Evolutionary conservation across 2,888 invertebrate species (phyloP).

Genomic region (Platerodrilus igneus): DNA sequence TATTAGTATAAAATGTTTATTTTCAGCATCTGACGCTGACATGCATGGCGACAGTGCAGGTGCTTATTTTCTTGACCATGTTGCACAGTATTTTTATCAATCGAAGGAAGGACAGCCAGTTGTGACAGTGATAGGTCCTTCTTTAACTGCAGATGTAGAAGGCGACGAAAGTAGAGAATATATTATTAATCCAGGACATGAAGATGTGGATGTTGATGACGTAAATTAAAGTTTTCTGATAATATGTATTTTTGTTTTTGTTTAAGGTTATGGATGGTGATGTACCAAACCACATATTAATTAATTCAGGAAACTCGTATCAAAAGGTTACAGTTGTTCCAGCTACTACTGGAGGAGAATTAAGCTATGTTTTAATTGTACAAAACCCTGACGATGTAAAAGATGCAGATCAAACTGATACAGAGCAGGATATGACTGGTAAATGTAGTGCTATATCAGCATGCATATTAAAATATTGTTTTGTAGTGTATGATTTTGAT

Average conservation of each 20-base stretch:
- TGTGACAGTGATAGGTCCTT: slow-evolving; percentile 57
- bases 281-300: slow-evolving; percentile 48
- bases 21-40: no score
- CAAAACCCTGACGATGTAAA: slow-evolving; percentile 56
- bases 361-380: slow-evolving; percentile 84
- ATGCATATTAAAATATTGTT: background rate
- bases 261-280: slow-evolving; percentile 4
- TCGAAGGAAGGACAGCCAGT: slow-evolving; percentile 61
- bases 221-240: slow-evolving; percentile 34
- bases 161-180: slow-evolving; percentile 50
- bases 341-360: slow-evolving; percentile 69
- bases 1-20: no score
- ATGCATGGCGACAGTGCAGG: slow-evolving; percentile 54
- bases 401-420: slow-evolving; percentile 50
- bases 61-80: slow-evolving; percentile 76
- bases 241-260: slow-evolving; percentile 11
- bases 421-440: slow-evolving; percentile 55
- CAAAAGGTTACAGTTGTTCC: slow-evolving; percentile 84
- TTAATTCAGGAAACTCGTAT: slow-evolving; percentile 60
- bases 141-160: slow-evolving; percentile 43
- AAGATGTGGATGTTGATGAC: slow-evolving; percentile 44
- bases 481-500: slow-evolving; percentile 68
- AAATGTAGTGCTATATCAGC: slow-evolving; percentile 6
- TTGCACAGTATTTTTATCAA: slow-evolving; percentile 80
- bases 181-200: slow-evolving; percentile 50